Percentiles rank a stretch among this genome's conserved stretches.
Conservation (phyloP, 2,113 vertebrate species). For the Hirundichthys speculiger region DNA sequence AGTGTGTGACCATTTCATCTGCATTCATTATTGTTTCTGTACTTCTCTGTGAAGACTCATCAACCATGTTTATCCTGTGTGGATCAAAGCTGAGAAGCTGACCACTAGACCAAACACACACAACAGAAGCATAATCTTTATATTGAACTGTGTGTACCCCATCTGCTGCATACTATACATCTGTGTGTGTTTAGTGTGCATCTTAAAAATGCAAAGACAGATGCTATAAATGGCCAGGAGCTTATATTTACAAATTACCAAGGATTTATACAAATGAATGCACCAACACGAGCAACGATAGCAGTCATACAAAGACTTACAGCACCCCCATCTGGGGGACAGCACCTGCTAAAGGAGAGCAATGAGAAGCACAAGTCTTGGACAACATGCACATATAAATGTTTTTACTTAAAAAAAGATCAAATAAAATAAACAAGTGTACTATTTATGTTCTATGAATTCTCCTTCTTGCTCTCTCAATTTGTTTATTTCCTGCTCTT, state of each 20-base stretch:
- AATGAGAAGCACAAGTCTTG: background rate
- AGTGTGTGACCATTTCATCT: no score
- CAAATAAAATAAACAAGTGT: slow-evolving; percentile 1
- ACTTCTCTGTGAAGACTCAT: no score
- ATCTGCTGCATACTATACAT: no score
- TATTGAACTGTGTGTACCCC: no score
- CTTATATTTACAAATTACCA: background rate
- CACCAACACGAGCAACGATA: slow-evolving; percentile 7
- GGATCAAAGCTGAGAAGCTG: no score
- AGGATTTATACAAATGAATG: slow-evolving; percentile 5
- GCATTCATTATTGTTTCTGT: no score
- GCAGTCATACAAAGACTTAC: slow-evolving; percentile 63
- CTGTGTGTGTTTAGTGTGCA: no score
- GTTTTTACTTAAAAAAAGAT: slow-evolving; percentile 25
- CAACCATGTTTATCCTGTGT: no score
- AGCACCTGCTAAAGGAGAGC: slow-evolving; percentile 16
- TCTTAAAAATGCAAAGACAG: slow-evolving; percentile 8
- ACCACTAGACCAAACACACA: no score
- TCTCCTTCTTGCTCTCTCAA: slow-evolving; percentile 4
- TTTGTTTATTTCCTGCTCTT: slow-evolving; percentile 34
- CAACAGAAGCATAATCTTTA: no score
- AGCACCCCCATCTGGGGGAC: slow-evolving; percentile 77
- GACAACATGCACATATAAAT: slow-evolving; percentile 10
- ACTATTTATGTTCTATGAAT: slow-evolving; percentile 23
- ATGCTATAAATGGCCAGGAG: slow-evolving; percentile 25